These are phyloP conservation scores for Conger conger DNA, from an alignment of 2,113 vertebrate genomes.

Conservation along the genomic window DNA sequence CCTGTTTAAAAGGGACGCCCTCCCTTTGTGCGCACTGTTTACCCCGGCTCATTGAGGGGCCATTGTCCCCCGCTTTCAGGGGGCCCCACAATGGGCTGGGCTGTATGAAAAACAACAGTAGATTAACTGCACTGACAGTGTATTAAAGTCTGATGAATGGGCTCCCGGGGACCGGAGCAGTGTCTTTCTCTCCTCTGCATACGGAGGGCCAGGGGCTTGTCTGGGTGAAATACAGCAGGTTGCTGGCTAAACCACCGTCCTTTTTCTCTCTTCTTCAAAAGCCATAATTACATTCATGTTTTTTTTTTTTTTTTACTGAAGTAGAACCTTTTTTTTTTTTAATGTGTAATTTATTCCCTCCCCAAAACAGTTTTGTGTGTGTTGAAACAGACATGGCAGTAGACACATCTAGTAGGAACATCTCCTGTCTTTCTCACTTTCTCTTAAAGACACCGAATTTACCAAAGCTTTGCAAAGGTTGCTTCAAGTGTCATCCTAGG, in stretches of 20 bases:
- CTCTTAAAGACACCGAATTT: neutral
- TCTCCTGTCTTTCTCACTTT: neutral
- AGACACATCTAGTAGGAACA: neutral
- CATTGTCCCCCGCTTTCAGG: constrained; percentile 51
- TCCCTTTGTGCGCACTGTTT: constrained; percentile 48
- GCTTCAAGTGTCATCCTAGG: neutral
- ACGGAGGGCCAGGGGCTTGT: constrained; percentile 41
- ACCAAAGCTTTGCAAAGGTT: neutral
- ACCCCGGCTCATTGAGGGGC: constrained; percentile 47
- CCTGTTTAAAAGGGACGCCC: constrained; percentile 56
- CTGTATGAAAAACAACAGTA: constrained; percentile 59
- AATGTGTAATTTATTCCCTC: neutral
- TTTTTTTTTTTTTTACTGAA: constrained; percentile 2
- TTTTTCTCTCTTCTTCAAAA: constrained; percentile 12
- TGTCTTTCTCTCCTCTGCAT: constrained; percentile 50
- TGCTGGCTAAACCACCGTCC: constrained; percentile 34
- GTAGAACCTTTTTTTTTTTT: neutral
- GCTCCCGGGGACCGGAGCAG: constrained; percentile 46
- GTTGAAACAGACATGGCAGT: neutral
- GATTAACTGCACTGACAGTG: constrained; percentile 61
- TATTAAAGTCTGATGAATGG: constrained; percentile 58
- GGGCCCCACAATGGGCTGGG: constrained; percentile 49
- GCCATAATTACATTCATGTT: neutral
- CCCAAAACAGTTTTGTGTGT: neutral
- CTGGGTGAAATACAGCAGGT: constrained; percentile 46